Evolutionary conservation across 2,797 vertebrate species (phyloP), one percentile per base, ranked within the genome.

Genomic region (Kryptolebias ocellatus): DNA sequence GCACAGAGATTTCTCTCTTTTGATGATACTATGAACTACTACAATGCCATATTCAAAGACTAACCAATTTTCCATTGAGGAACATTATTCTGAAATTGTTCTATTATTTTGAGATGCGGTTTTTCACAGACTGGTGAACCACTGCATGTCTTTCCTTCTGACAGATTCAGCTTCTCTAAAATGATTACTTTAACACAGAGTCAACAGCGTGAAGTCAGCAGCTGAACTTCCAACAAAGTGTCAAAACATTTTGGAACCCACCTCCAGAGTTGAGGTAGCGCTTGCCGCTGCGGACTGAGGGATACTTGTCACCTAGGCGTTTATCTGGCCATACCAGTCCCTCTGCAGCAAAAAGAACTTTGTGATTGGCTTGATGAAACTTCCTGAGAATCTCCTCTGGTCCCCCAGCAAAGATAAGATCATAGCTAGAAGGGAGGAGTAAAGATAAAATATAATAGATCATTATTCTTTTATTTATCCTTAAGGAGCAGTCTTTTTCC

Each of bases 211-310:
- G 11, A 27, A 16, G 9, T 18, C 29, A 39, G n/a, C 45, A 44
- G 56, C 1, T 24, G 31, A 47, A 71, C 14, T 37, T 63, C 28
- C 29, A 68, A 44, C 34, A 31, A 29, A 18, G 6, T 14, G 28
- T 73, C 1, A 44, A 64, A 67, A 44, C 53, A 24, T 64, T 46
- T 27, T 64, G 10, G 14, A 62, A 89, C 95, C 81, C 85, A 96
- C 98, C 98, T 96, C 98, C 98, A 28, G 98, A 97, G 91, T 96
- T 98, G 84, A 99, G 95, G 90, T 95, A 99, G 78, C 96, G 95
- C 81, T 98, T 99, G 52, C 98, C 98, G 53, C 94, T 96, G 65
- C 95, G 95, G 47, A 99, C 92, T 44, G 92, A 65, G 1, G 98
- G 98, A 76, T 98, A 98, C 83, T 95, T 98, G 65, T 99, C 97